Evolutionary conservation across 2,888 invertebrate species (phyloP).

Genomic region (Thalpophila matura): DNA sequence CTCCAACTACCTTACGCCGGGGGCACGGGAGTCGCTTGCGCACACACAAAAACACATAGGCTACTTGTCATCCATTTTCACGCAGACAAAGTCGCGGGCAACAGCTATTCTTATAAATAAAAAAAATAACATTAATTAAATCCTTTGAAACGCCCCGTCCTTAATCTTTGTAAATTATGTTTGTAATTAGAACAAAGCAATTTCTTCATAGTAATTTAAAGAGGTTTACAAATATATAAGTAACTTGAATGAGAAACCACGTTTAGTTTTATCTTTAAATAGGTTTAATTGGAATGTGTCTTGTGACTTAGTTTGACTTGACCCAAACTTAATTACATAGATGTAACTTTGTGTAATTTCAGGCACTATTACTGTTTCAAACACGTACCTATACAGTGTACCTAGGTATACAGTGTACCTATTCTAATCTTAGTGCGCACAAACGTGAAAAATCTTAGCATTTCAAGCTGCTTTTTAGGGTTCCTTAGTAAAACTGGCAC

Average conservation of each 20-base stretch:
- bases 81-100: too few relatives aligned
- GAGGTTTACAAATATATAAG: not conserved
- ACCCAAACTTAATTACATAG: constrained; percentile 55
- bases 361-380: constrained; percentile 17
- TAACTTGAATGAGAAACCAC: constrained; percentile 41
- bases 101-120: too few relatives aligned
- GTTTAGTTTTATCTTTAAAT: constrained; percentile 47
- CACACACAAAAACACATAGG: too few relatives aligned
- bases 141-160: not conserved
- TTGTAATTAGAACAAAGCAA: constrained; percentile 8
- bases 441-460: not conserved
- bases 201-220: constrained; percentile 2
- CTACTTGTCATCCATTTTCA: too few relatives aligned
- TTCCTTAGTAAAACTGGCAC: too few relatives aligned
- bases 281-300: constrained; percentile 50
- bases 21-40: too few relatives aligned
- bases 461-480: not conserved
- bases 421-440: not conserved
- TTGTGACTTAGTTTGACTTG: constrained; percentile 53
- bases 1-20: too few relatives aligned
- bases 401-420: not conserved
- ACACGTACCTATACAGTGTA: not conserved
- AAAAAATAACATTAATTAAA: too few relatives aligned
- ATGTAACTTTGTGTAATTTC: constrained; percentile 40
- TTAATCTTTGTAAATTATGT: not conserved